Evolutionary conservation across 2,888 invertebrate species (phyloP).

Genomic region (Macrosoma leucophasiata): DNA sequence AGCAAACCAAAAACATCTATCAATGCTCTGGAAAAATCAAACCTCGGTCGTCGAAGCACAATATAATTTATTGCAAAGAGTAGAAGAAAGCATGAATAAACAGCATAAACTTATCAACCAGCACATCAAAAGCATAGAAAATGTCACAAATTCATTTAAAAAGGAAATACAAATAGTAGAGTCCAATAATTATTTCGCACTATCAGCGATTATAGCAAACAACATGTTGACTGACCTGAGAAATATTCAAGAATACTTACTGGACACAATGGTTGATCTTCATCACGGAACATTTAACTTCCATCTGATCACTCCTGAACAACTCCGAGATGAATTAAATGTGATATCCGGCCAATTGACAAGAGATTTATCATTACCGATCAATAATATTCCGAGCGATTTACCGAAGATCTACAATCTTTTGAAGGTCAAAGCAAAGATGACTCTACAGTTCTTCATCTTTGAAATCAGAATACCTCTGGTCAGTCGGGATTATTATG

Average conservation of each 20-base stretch:
- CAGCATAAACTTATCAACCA: neutral
- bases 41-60: conserved; percentile 23
- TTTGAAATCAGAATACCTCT: conserved; percentile 17
- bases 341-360: neutral
- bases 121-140: conserved; percentile 4
- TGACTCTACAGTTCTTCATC: conserved; percentile 11
- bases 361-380: neutral
- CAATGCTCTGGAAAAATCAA: conserved; percentile 18
- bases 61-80: conserved; percentile 17
- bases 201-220: neutral
- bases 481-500: no score
- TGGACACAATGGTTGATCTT: conserved; percentile 3
- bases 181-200: neutral
- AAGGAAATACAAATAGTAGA: conserved; percentile 1
- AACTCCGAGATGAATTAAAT: neutral
- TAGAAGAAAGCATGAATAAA: conserved; percentile 3
- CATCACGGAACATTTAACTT: conserved; percentile 1
- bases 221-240: conserved; percentile 1
- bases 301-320: conserved; percentile 1
- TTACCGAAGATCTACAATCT: neutral
- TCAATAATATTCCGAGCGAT: neutral
- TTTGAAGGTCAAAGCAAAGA: neutral
- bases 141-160: conserved; percentile 3
- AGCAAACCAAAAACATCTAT: conserved; percentile 11
- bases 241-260: neutral